phyloP scores from a whole-genome alignment of 2,888 invertebrate genomes.

The Bedellia somnulentella region DNA sequence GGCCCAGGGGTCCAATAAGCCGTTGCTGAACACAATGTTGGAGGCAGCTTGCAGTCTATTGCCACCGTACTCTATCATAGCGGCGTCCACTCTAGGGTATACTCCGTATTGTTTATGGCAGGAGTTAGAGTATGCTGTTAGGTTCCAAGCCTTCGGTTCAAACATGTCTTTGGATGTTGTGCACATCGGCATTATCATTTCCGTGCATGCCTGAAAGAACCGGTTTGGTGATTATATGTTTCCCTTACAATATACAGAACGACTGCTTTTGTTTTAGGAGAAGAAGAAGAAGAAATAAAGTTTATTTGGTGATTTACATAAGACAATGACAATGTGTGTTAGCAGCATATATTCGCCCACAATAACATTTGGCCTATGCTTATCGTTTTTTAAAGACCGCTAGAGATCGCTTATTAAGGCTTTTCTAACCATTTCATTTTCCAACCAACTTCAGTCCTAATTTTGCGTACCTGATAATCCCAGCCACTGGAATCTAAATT shows the following conservation, averaged over 20 bases:
- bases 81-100: constrained; percentile 66
- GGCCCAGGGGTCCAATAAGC: constrained; percentile 85
- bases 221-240: constrained; percentile 4
- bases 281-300: no score
- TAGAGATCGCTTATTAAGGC: no score
- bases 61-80: constrained; percentile 80
- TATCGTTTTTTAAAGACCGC: no score
- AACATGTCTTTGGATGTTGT: constrained; percentile 83
- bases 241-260: no score
- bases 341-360: no score
- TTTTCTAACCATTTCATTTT: no score
- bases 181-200: constrained; percentile 97
- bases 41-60: constrained; percentile 66
- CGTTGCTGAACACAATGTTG: constrained; percentile 82
- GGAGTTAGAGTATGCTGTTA: constrained; percentile 61
- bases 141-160: constrained; percentile 74
- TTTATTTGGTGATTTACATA: no score
- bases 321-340: no score
- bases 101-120: constrained; percentile 75
- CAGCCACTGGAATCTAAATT: constrained; percentile 72
- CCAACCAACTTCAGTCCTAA: background rate
- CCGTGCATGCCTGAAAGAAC: constrained; percentile 77
- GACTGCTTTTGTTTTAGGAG: no score
- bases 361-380: no score
- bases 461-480: constrained; percentile 72